These are phyloP conservation scores for Bombus soroeensis DNA, from an alignment of 1,140 invertebrate genomes.

Conservation along the genomic window DNA sequence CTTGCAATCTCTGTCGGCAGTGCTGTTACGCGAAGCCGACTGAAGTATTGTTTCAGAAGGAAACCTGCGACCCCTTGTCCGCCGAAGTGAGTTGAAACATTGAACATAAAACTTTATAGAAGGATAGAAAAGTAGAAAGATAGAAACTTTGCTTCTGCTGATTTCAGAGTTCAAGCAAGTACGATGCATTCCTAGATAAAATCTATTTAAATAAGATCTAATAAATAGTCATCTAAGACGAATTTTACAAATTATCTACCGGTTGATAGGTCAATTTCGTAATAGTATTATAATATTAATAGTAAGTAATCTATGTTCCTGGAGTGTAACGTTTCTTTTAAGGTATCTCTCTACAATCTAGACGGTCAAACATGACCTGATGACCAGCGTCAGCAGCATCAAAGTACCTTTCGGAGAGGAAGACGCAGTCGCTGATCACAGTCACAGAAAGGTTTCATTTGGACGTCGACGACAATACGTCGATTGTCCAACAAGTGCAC, in stretches of 20 bases:
- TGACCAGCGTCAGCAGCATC: constrained; percentile 72
- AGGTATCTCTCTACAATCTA: constrained; percentile 42
- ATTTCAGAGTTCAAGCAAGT: no score
- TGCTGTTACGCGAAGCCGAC: constrained; percentile 25
- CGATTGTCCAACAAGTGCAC: constrained; percentile 68
- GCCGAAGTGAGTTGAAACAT: constrained; percentile 17
- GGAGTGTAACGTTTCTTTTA: constrained; percentile 37
- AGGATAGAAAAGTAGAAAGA: neutral
- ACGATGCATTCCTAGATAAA: no score
- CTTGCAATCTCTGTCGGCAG: constrained; percentile 42
- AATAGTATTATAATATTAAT: no score
- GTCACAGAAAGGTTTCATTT: constrained; percentile 62
- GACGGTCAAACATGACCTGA: constrained; percentile 58
- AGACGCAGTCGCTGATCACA: constrained; percentile 55
- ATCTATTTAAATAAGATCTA: no score
- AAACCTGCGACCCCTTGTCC: neutral
- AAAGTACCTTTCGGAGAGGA: constrained; percentile 34
- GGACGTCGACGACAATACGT: constrained; percentile 70
- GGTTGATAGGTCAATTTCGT: no score
- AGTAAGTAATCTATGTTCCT: constrained; percentile 24
- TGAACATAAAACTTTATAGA: neutral
- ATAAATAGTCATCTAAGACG: no score
- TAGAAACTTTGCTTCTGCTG: no score
- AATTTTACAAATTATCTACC: no score
- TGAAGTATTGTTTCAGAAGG: neutral